These are phyloP conservation scores for Lottia scabra DNA, from an alignment of 2,888 invertebrate genomes.

Conservation along the genomic window DNA sequence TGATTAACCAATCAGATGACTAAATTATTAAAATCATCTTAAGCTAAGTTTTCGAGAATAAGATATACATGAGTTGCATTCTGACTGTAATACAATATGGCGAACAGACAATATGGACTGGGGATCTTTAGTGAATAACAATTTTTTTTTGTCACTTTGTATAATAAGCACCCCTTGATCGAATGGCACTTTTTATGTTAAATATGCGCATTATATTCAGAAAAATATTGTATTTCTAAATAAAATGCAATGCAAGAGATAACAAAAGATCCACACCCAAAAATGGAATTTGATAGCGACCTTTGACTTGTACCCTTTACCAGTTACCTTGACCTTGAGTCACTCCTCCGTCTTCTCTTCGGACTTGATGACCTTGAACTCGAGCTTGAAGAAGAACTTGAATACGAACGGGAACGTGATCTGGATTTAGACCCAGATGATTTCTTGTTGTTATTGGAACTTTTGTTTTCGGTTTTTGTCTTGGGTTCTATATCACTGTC, in stretches of 20 bases:
- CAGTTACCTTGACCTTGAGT: slow-evolving; percentile 64
- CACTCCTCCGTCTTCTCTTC: slow-evolving; percentile 39
- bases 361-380: slow-evolving; percentile 27
- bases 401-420: slow-evolving; percentile 40
- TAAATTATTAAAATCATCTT: too few species aligned
- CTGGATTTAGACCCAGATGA: slow-evolving; percentile 27
- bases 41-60: too few species aligned
- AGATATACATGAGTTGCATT: too few species aligned
- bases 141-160: too few species aligned
- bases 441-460: neutral
- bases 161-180: too few species aligned
- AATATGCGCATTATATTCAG: too few species aligned
- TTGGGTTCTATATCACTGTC: slow-evolving; percentile 77
- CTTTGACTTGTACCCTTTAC: slow-evolving; percentile 43
- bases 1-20: too few species aligned
- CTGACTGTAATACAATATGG: too few species aligned
- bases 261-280: slow-evolving; percentile 1
- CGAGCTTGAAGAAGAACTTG: slow-evolving; percentile 36
- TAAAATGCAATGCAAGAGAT: neutral
- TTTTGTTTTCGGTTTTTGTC: slow-evolving; percentile 18
- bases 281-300: slow-evolving; percentile 51
- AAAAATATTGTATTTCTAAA: too few species aligned
- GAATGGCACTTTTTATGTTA: too few species aligned
- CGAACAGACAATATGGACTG: too few species aligned
- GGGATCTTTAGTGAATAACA: too few species aligned